Percentiles rank a stretch among this genome's conserved stretches.
Conservation (phyloP, 1,140 invertebrate genomes). For the Bombus fervidus region DNA sequence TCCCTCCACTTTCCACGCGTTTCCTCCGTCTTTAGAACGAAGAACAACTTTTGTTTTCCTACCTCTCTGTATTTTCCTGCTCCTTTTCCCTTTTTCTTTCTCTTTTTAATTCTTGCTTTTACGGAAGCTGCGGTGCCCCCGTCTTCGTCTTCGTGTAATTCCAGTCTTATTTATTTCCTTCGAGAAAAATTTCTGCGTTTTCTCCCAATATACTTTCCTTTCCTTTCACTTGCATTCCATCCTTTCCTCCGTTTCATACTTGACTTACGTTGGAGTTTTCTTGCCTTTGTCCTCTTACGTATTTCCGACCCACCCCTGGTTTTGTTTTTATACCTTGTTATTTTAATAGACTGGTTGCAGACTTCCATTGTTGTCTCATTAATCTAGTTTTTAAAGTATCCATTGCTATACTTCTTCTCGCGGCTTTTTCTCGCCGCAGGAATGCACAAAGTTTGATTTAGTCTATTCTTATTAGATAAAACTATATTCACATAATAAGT, state of each 20-base stretch:
- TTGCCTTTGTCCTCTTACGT: background rate
- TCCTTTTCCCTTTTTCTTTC: background rate
- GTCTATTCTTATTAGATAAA: too few species aligned
- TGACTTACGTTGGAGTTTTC: background rate
- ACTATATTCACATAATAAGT: too few species aligned
- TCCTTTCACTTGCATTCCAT: background rate
- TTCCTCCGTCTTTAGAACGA: background rate
- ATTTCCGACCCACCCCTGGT: too few species aligned
- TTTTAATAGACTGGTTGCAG: background rate
- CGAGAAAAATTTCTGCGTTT: background rate
- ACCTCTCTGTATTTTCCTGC: background rate
- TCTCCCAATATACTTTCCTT: background rate
- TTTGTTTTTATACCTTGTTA: background rate
- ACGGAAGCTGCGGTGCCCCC: background rate
- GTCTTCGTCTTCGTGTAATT: background rate
- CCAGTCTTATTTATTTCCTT: constrained; percentile 7
- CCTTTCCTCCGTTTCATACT: background rate
- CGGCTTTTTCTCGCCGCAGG: rapidly evolving
- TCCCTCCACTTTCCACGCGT: background rate
- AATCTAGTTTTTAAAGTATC: too few species aligned
- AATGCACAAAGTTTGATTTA: too few species aligned
- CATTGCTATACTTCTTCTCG: background rate
- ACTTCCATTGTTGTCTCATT: background rate
- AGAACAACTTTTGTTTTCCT: background rate
- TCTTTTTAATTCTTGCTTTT: background rate